Evolutionary conservation across 2,797 vertebrate genomes (phyloP).

Genomic region (Poeciliopsis presidionis): DNA sequence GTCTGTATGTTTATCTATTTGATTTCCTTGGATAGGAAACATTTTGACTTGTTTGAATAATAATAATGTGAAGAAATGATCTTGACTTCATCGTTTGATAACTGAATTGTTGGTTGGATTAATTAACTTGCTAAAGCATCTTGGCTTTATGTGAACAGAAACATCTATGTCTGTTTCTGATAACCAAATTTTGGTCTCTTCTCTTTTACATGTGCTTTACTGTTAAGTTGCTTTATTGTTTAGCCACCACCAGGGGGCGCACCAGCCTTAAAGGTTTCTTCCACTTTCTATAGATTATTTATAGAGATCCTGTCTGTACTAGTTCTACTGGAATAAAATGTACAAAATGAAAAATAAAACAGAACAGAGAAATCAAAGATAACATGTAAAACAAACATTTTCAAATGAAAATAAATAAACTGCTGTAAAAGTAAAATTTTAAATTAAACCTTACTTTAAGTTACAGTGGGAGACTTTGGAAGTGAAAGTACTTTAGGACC

Average conservation of each 20-base stretch:
- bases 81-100: background rate
- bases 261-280: background rate
- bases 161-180: background rate
- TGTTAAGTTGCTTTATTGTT: background rate
- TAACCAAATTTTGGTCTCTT: background rate
- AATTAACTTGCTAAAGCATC: background rate
- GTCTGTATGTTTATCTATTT: background rate
- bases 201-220: background rate
- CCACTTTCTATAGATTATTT: background rate
- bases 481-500: background rate
- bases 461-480: background rate
- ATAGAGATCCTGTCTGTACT: background rate
- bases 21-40: background rate
- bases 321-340: background rate
- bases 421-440: background rate
- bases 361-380: background rate
- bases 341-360: background rate
- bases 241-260: background rate
- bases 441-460: background rate
- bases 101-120: background rate
- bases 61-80: background rate
- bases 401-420: background rate
- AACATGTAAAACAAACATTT: background rate
- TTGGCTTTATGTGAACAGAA: background rate
- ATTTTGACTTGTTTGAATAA: background rate